Evolutionary conservation across 2,888 invertebrate species (phyloP), one percentile per base, ranked within the genome.

Genomic region (Protophormia terraenovae): DNA sequence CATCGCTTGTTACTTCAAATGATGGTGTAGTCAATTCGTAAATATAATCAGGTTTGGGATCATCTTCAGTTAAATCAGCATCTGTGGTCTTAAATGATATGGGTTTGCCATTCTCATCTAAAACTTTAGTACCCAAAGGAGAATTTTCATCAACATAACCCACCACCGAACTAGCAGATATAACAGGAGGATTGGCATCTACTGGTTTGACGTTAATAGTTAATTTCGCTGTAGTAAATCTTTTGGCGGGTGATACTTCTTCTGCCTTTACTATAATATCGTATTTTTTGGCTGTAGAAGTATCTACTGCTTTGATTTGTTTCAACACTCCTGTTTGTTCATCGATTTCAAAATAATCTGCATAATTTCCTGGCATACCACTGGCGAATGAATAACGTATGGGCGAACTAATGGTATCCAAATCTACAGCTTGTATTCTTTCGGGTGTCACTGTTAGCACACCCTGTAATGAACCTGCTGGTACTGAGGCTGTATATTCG

Each of bases 351-450:
- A 98, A 98, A 92, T 96, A 97, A 12, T 96, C 96, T 0, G 94
- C 93, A 93, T 96, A 98, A 80, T 95, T 95, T 8, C 95, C 94
- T 0, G 97, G 98, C 87, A 94, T 95, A 0, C 97, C 98, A 86
- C 95, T 96, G 14, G 96, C 94, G 89, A 98, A 97, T 78, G 95
- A 95, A 91, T 97, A 98, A 72, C 94, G 94, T 84, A 98, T 97
- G 0, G 96, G 95, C 0, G 97, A 95, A 90, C 97, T 96, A 58
- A 98, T 94, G 0, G 97, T 97, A 90, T 98, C 98, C 95, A 97
- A 96, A 92, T 98, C 98, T 0, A 97, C 95, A 0, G 98, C 98
- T 93, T 97, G 97, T 84, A 98, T 97, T 91, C 97, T 96, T 90
- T 97, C 97, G 0, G 98, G 98, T 38, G 95, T 95, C 22, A 98